Conservation (phyloP, 2,113 vertebrate species). For the Arizona elegans region DNA sequence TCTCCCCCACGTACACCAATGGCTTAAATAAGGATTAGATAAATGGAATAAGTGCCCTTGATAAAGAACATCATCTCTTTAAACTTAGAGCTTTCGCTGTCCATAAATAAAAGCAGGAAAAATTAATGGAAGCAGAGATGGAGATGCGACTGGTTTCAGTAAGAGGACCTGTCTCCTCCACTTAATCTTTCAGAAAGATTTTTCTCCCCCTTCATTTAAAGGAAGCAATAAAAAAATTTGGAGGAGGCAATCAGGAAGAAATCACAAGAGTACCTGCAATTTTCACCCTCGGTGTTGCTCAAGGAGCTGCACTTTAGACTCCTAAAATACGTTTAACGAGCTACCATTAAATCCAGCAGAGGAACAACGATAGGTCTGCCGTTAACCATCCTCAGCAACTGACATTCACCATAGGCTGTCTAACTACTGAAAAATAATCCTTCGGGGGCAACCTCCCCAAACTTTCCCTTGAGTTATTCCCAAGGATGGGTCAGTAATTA, state of each 20-base stretch:
- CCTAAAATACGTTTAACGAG: not conserved
- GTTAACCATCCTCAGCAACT: not conserved
- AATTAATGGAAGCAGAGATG: not conserved
- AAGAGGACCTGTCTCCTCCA: not conserved
- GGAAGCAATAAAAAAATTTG: not conserved
- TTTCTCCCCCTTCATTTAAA: not conserved
- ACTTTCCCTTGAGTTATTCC: not conserved
- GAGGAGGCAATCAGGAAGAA: not conserved
- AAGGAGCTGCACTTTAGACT: not conserved
- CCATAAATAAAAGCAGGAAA: slow-evolving; percentile 27
- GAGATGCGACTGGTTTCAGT: not conserved
- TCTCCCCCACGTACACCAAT: fast-evolving
- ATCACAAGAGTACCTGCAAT: not conserved
- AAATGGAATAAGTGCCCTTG: slow-evolving; percentile 20
- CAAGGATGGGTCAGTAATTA: not conserved
- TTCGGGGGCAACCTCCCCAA: not conserved
- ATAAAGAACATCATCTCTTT: slow-evolving; percentile 29
- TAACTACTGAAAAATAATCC: not conserved
- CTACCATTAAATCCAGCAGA: not conserved
- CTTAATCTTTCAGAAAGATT: not conserved
- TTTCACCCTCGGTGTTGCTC: not conserved
- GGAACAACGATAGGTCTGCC: not conserved
- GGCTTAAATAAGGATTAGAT: slow-evolving; percentile 31
- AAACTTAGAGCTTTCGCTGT: slow-evolving; percentile 13
- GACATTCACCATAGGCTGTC: not conserved